Evolutionary conservation across 2,113 vertebrate species (phyloP).

Genomic region (Xyliphius kryptos): DNA sequence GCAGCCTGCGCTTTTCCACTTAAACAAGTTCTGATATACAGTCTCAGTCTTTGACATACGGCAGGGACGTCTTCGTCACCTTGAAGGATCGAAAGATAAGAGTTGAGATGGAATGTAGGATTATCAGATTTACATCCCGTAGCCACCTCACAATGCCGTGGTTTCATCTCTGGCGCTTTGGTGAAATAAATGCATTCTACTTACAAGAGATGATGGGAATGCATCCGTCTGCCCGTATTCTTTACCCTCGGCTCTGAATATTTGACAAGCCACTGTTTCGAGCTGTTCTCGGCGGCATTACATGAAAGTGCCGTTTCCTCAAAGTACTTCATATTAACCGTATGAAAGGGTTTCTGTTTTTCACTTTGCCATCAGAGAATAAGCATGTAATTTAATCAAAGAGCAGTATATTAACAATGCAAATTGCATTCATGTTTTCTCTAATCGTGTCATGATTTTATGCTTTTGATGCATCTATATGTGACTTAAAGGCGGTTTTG

Average conservation of each 20-base stretch:
- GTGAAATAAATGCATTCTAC: too few species aligned
- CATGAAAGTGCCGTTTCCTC: background rate
- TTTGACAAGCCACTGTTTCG: conserved; percentile 5
- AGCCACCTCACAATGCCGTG: too few species aligned
- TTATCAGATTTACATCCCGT: too few species aligned
- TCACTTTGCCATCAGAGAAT: background rate
- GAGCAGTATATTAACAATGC: conserved; percentile 1
- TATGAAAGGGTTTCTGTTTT: background rate
- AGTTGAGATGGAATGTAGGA: too few species aligned
- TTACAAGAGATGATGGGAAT: background rate
- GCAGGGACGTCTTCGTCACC: too few species aligned
- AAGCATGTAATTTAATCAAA: conserved; percentile 2
- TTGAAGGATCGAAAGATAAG: too few species aligned
- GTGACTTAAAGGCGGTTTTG: too few species aligned
- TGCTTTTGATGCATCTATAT: background rate
- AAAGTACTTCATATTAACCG: background rate
- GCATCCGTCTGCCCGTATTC: background rate
- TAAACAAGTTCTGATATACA: too few species aligned
- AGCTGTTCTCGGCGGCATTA: conserved; percentile 7
- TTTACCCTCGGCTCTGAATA: background rate
- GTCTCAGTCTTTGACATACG: too few species aligned
- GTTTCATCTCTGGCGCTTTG: too few species aligned
- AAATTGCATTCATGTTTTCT: background rate
- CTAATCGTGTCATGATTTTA: background rate
- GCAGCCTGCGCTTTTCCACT: too few species aligned